phyloP scores from a whole-genome alignment of 2,113 vertebrate species.

The Cervus canadensis region DNA sequence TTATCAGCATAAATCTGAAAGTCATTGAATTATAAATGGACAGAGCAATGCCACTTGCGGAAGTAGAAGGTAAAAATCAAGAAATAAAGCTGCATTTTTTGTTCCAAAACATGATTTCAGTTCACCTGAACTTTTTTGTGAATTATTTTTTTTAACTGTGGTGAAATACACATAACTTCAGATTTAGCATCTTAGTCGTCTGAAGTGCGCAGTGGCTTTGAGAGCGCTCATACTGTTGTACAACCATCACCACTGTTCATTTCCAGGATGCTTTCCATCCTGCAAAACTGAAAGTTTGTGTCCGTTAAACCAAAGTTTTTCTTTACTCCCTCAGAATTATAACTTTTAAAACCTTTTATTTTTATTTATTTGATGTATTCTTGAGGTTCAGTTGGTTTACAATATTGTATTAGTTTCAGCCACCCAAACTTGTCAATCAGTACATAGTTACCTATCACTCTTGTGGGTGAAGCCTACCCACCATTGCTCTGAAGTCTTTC shows the following conservation, averaged over 20 bases:
- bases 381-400: background rate
- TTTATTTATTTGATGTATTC: background rate
- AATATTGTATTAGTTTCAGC: background rate
- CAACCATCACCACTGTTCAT: background rate
- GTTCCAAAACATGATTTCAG: background rate
- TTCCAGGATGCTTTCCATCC: background rate
- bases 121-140: background rate
- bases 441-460: background rate
- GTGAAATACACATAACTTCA: background rate
- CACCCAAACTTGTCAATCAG: background rate
- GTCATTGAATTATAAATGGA: background rate
- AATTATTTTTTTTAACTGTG: background rate
- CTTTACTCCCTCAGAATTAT: background rate
- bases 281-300: background rate
- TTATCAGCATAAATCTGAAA: background rate
- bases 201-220: background rate
- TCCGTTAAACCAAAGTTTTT: background rate
- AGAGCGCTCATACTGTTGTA: background rate
- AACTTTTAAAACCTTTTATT: background rate
- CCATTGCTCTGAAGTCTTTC: background rate
- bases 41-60: background rate
- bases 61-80: background rate
- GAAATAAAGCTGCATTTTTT: background rate
- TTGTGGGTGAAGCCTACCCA: background rate
- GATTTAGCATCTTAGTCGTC: background rate